Base-by-base conservation (phyloP, 2,797 vertebrate species). In the Falco cherrug region DNA sequence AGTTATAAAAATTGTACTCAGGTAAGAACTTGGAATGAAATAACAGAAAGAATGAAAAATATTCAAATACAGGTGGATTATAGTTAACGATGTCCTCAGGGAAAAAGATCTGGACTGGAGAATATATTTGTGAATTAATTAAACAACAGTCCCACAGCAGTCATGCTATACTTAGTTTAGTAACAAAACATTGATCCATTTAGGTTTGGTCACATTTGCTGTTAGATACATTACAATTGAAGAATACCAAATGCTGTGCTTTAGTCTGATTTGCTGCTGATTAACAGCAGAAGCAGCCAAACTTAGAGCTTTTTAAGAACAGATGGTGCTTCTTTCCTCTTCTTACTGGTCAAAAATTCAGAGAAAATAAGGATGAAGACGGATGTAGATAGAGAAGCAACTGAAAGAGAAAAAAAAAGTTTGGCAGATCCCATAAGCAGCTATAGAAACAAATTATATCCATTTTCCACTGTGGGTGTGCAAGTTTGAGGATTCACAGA, bases 381-480 rank as follows among this genome's bases (percentile, higher is more conserved):
- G 16, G 84, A 93, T 95, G 90, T 75, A 94, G 90, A 93, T 35
- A 78, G 43, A 87, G 54, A 94, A 87, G 84, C n/a, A 83, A 97
- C 78, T 2, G 5, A 88, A 96, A 81, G 69, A 80, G 64, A 54
- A 81, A 93, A 91, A 96, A 86, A 87, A 81, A 39, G 78, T 94
- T 95, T 97, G 89, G 81, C 90, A 92, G 76, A 94, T 91, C 69
- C 88, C 87, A 75, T 91, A 89, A 83, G 93, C 84, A 95, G 54
- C 78, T 92, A 95, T 59, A 94, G 93, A 97, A 96, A 95, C 84
- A 97, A 97, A 97, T 97, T 95, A 96, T 92, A 92, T 11, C 93
- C 87, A 87, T 97, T 97, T 97, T 95, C 92, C 81, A 93, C 89
- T 94, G 96, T 97, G 96, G 97, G 95, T 96, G 96, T 96, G 88